Evolutionary conservation across 2,888 invertebrate genomes (phyloP), one percentile per base, ranked within the genome.

Genomic region (Eristalinus aeneus): DNA sequence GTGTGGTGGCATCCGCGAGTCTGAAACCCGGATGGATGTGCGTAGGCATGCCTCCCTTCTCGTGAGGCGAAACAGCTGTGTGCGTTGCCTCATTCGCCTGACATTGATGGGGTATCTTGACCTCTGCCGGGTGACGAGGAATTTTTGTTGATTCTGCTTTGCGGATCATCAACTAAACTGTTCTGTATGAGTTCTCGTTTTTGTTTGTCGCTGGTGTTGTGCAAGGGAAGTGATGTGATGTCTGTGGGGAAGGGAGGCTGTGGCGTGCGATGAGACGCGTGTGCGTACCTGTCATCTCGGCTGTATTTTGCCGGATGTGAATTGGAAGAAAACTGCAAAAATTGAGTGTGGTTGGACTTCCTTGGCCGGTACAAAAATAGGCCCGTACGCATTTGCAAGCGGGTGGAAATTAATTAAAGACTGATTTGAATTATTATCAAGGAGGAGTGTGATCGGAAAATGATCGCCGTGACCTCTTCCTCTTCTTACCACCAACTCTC

Each of bases 101-200:
- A 75, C 80, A 84, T 84, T 84, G 84, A 65, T 69, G 69, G 71
- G 75, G 84, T 79, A 75, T 80, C 69, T 84, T 84, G 79, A 84
- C 79, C 84, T 61, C 75, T 67, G 46, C 16, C 46, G 46, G 46
- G 16, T 46, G 46, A 16, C 8, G 16, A 46, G 16, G 46, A n/a
- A 46, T 46, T 46, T 46, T 46, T 46, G 46, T 46, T 46, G n/a
- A 46, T 46, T 46, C 46, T 46, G 46, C 46, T 46, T 46, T 46
- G 46, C 46, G 46, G 46, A 46, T 46, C 46, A 46, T 46, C 46
- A 16, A 16, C 46, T 46, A n/a, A 16, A 46, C n/a, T 46, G 46
- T 46, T 46, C 2, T 46, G n/a, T n/a, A 2, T n/a, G 16, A 16
- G 8, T 46, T 46, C 8, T 46, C n/a, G n/a, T 46, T 46, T 16